Base-by-base conservation (phyloP, 1,140 invertebrate genomes). In the Reticulitermes speratus region DNA sequence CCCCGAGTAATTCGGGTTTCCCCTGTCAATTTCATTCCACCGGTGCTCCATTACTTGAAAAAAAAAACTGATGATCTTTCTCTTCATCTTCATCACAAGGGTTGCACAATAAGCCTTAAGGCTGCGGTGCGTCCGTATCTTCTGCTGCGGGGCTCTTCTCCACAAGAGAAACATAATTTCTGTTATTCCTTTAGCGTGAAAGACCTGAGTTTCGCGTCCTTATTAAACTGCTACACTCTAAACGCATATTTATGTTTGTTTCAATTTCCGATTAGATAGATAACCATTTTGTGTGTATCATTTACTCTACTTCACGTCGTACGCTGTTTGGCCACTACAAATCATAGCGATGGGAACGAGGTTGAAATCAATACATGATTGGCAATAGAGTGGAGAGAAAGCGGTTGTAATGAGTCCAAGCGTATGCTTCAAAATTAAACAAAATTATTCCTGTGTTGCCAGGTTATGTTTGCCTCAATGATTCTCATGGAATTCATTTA, bases 381-480 rank as follows among this genome's bases (percentile, higher is more conserved):
- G n/a, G 65, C 65, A 30, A 30, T 30, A 75, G 25, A 30, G 65
- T 30, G 25, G 2, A 14, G 65, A 75, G 65, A 14, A 16, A 75
- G 65, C 65, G 65, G 25, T 75, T 75, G 65, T 75, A 75, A 75
- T 75, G 65, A 75, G 65, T 75, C n/a, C 25, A 30, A 75, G 65
- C 65, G 25, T 75, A 30, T 75, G 65, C 65, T 75, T 75, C 65
- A 6, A 75, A 75, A 75, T 75, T 75, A 75, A 75, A 75, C 65
- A 75, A 75, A 75, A 75, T 75, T 75, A 75, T 75, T 75, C 65
- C 65, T 75, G 65, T 75, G 65, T 75, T 75, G 65, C 65, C 14
- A 75, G 65, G 65, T 75, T 75, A 75, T 75, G 65, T 75, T n/a
- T 25, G 65, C 65, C 65, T 75, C 25, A 75, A 75, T 75, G 65